Evolutionary conservation across 2,797 vertebrate genomes (phyloP).

Genomic region (Novumbra hubbsi): DNA sequence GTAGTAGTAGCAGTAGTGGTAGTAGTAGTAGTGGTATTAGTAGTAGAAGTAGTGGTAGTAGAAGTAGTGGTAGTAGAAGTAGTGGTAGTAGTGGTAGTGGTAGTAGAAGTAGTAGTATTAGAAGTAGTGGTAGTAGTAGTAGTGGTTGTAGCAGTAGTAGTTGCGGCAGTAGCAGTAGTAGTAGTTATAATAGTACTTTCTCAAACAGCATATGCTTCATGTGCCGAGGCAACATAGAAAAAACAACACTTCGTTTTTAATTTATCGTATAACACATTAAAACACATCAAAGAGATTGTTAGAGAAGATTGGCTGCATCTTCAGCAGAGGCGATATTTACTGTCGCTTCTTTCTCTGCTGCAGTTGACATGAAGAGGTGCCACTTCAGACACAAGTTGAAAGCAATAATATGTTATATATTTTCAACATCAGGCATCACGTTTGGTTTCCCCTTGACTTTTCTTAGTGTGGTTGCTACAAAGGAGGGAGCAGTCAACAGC

Average conservation of each 20-base stretch:
- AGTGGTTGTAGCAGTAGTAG: too few relatives aligned
- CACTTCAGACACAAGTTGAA: slow-evolving; percentile 1
- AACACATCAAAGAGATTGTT: not conserved
- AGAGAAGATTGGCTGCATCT: not conserved
- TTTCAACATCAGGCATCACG: not conserved
- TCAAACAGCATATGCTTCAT: not conserved
- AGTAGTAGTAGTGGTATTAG: too few relatives aligned
- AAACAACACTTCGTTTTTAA: too few relatives aligned
- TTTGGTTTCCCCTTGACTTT: not conserved
- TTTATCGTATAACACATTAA: too few relatives aligned
- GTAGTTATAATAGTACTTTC: not conserved
- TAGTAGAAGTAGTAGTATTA: too few relatives aligned
- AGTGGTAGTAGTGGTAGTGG: too few relatives aligned
- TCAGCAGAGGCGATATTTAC: not conserved
- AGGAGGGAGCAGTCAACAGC: not conserved
- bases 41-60: too few relatives aligned
- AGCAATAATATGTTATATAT: not conserved
- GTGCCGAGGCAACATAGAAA: too few relatives aligned
- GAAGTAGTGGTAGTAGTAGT: too few relatives aligned
- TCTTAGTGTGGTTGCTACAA: not conserved
- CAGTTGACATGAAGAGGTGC: not conserved
- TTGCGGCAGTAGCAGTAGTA: too few relatives aligned
- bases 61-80: fast-evolving
- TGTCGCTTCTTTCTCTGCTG: not conserved
- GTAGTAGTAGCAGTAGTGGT: too few relatives aligned